A percentile compares a stretch with the other conserved stretches of the same genome.
phyloP scores from a whole-genome alignment of 1,140 invertebrate genomes.

The Diabrotica undecimpunctata region DNA sequence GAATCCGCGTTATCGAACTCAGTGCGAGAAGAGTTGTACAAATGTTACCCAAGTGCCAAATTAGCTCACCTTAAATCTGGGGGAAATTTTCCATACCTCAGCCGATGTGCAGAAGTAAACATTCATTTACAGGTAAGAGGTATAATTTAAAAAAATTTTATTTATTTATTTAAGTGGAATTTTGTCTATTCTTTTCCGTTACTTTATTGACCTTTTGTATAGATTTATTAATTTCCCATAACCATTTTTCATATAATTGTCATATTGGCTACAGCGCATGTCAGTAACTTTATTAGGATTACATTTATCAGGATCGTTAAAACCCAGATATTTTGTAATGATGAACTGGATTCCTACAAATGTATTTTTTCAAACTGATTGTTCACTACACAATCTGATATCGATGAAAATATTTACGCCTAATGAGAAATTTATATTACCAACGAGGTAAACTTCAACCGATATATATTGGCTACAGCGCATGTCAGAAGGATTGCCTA shows the following conservation, averaged over 20 bases:
- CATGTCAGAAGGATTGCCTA: no score
- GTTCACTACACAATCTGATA: no score
- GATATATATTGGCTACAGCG: no score
- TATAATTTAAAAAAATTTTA: constrained; percentile 9
- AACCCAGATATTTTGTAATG: no score
- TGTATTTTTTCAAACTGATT: no score
- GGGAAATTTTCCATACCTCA: constrained; percentile 90
- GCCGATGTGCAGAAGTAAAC: constrained; percentile 85
- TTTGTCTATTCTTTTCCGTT: background rate
- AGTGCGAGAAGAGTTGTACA: constrained; percentile 79
- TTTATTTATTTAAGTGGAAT: background rate
- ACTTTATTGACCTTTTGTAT: background rate
- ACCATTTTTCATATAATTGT: background rate
- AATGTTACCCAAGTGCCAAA: constrained; percentile 85
- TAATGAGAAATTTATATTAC: no score
- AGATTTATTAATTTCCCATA: background rate
- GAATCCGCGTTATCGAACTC: constrained; percentile 76
- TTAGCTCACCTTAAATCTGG: constrained; percentile 83
- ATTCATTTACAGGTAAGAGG: constrained; percentile 77
- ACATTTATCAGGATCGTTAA: no score
- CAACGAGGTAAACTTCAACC: no score
- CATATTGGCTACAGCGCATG: no score
- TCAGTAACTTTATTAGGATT: no score
- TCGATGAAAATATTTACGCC: no score
- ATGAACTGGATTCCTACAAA: no score